These are phyloP conservation scores for Engraulis encrasicolus DNA, from an alignment of 2,113 vertebrate genomes.

Conservation along the genomic window DNA sequence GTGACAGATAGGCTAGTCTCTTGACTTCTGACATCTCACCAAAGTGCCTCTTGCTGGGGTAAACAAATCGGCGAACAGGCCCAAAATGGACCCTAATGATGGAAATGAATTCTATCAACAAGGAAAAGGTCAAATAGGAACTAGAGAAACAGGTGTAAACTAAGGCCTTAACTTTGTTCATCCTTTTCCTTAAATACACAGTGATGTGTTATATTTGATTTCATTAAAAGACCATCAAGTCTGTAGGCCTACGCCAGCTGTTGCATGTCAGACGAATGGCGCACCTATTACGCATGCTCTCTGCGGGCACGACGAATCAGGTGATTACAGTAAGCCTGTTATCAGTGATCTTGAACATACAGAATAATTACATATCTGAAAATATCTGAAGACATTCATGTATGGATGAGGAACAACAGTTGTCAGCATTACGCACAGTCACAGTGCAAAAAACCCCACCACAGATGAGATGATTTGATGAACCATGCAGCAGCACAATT, in stretches of 20 bases:
- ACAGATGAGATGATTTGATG: no score
- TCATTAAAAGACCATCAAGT: background rate
- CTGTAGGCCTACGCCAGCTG: background rate
- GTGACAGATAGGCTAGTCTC: background rate
- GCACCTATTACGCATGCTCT: background rate
- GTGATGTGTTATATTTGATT: background rate
- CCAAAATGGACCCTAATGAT: background rate
- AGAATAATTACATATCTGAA: no score
- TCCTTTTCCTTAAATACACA: background rate
- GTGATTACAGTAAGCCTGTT: background rate
- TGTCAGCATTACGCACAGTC: no score
- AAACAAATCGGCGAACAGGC: background rate
- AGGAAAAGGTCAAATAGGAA: background rate
- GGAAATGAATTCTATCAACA: background rate
- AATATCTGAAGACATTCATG: no score
- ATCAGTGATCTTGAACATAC: no score
- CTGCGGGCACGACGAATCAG: background rate
- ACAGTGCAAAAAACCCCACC: no score
- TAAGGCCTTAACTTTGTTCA: background rate
- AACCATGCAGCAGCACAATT: background rate
- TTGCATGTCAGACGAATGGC: background rate
- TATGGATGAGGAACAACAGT: no score
- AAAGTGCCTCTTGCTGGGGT: background rate
- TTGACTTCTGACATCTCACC: background rate
- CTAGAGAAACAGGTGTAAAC: no score